Evolutionary conservation across 2,113 vertebrate genomes (phyloP).

Genomic region (Rhinopithecus roxellana): DNA sequence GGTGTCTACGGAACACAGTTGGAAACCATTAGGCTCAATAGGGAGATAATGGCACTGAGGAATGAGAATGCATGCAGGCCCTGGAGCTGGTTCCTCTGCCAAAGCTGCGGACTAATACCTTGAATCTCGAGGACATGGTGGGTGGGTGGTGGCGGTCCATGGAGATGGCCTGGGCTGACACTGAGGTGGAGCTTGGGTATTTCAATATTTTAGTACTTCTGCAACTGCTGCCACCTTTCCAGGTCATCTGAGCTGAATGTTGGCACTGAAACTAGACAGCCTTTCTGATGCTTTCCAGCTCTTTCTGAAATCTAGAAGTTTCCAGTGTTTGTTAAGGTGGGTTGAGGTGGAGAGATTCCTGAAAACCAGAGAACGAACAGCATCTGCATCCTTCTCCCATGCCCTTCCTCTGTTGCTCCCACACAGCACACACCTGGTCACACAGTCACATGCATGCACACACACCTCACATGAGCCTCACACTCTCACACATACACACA

Average conservation of each 20-base stretch:
- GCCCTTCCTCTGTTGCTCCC: rapidly evolving
- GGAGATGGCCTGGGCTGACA: not conserved
- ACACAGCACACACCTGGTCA: not conserved
- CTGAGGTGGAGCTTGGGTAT: rapidly evolving
- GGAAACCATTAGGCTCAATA: rapidly evolving
- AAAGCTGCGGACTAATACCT: rapidly evolving
- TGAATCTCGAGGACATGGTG: rapidly evolving
- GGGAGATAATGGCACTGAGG: not conserved
- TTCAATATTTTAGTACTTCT: not conserved
- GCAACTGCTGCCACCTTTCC: not conserved
- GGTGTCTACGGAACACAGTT: rapidly evolving
- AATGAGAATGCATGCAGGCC: rapidly evolving
- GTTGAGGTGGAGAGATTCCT: rapidly evolving
- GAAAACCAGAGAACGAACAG: not conserved
- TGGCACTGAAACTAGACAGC: rapidly evolving
- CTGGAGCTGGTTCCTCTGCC: no score
- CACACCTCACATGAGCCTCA: not conserved
- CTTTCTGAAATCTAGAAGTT: not conserved
- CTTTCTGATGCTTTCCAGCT: rapidly evolving
- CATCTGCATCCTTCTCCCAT: not conserved
- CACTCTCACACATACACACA: no score
- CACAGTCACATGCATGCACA: not conserved
- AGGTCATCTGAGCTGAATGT: not conserved
- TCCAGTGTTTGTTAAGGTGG: not conserved
- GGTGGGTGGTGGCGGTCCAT: no score